phyloP scores from a whole-genome alignment of 1,140 invertebrate genomes.

The Oscheius sp. region DNA sequence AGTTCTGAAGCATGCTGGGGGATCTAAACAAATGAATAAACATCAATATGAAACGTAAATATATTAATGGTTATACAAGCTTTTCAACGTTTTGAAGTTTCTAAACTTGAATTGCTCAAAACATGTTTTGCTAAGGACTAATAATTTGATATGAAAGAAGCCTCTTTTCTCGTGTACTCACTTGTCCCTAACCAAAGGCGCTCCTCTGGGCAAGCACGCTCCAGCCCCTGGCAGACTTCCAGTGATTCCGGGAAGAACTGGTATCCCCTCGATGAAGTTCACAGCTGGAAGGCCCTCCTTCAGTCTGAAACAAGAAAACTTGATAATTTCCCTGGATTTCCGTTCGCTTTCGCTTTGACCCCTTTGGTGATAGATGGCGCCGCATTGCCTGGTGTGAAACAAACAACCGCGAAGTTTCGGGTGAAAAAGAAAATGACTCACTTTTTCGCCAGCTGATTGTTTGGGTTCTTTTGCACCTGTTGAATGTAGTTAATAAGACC shows the following conservation, averaged over 20 bases:
- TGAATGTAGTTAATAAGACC: slow-evolving; percentile 35
- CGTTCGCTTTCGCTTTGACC: slow-evolving; percentile 1
- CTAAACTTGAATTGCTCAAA: no score
- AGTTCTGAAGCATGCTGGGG: slow-evolving; percentile 34
- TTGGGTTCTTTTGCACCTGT: slow-evolving; percentile 27
- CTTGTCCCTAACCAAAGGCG: slow-evolving; percentile 32
- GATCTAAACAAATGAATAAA: slow-evolving; percentile 25
- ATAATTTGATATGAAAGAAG: no score
- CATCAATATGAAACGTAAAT: not conserved
- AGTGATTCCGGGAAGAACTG: slow-evolving; percentile 21
- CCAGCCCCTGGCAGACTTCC: slow-evolving; percentile 37
- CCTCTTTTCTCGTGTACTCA: no score
- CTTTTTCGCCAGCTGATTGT: slow-evolving; percentile 32
- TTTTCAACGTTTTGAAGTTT: no score
- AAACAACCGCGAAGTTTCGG: not conserved
- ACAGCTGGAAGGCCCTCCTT: slow-evolving; percentile 21
- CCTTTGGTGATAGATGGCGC: not conserved
- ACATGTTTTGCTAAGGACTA: no score
- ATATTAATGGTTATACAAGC: no score
- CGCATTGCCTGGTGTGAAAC: not conserved
- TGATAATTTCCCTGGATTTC: not conserved
- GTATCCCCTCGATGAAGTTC: slow-evolving; percentile 26
- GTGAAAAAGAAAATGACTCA: not conserved
- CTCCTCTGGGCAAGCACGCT: slow-evolving; percentile 23
- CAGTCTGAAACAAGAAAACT: slow-evolving; percentile 12